Percentiles rank a stretch among this genome's conserved stretches.
Evolutionary conservation across 2,113 vertebrate species (phyloP).

Genomic region (Murina feae): DNA sequence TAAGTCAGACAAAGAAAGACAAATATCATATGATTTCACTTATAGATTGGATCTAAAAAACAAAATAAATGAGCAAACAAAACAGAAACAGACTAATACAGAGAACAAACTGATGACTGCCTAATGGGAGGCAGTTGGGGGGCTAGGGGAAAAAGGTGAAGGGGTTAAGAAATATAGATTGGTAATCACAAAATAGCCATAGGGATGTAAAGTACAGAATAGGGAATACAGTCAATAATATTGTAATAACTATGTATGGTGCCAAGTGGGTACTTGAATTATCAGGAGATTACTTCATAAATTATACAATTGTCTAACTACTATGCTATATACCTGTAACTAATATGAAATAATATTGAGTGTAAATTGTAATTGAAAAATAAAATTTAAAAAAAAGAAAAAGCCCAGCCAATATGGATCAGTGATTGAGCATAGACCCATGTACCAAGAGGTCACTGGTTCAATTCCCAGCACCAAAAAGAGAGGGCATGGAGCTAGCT

Average conservation of each 20-base stretch:
- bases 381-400: neutral
- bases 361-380: neutral
- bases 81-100: neutral
- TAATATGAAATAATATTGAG: neutral
- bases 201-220: neutral
- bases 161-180: neutral
- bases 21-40: neutral
- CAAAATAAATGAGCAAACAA: neutral
- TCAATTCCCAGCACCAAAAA: too few species aligned
- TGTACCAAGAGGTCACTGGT: too few species aligned
- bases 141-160: neutral
- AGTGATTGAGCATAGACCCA: too few species aligned
- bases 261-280: neutral
- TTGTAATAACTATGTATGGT: neutral
- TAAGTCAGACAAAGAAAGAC: neutral
- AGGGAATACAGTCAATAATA: neutral
- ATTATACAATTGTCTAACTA: neutral
- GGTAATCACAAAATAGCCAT: neutral
- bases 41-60: neutral
- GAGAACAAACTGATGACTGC: neutral
- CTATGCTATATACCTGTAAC: neutral
- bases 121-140: neutral
- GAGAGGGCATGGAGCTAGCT: too few species aligned
- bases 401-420: too few species aligned
- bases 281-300: neutral